phyloP scores from a whole-genome alignment of 1,140 invertebrate species.

The Zophobas morio region DNA sequence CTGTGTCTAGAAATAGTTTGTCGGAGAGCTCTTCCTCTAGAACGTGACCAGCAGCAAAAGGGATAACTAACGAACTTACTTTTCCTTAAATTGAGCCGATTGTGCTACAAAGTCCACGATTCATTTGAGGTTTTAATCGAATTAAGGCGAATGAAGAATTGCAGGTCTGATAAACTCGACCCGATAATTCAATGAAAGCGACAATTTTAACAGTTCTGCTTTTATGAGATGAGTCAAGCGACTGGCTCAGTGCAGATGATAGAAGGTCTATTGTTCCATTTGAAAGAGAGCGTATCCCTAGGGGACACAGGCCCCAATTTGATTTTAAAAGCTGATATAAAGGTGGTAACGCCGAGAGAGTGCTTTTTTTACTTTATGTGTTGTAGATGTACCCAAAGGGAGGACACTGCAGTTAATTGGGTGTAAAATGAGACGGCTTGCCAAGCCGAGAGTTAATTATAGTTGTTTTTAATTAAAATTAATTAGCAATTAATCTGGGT shows the following conservation, averaged over 20 bases:
- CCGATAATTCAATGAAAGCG: conserved; percentile 22
- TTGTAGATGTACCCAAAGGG: conserved; percentile 9
- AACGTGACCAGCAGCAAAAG: not conserved
- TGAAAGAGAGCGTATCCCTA: not conserved
- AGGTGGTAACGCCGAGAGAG: not conserved
- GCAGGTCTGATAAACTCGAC: conserved; percentile 2
- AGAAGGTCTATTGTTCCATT: conserved; percentile 7
- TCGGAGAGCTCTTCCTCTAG: not conserved
- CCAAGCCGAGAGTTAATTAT: conserved; percentile 36
- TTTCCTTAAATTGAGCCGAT: conserved; percentile 17
- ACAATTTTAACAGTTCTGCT: conserved; percentile 26
- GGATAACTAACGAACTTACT: conserved; percentile 15
- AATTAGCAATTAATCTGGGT: conserved; percentile 45
- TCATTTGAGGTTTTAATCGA: conserved; percentile 22
- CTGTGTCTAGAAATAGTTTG: not conserved
- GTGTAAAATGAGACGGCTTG: conserved; percentile 27
- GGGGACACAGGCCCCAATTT: not conserved
- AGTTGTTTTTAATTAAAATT: conserved; percentile 47
- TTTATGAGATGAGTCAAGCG: conserved; percentile 13
- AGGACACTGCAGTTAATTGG: conserved; percentile 20
- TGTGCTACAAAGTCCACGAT: not conserved
- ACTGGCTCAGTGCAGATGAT: not conserved
- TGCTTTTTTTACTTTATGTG: not conserved
- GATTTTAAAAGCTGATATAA: conserved; percentile 18
- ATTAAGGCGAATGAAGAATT: conserved; percentile 25